Evolutionary conservation across 1,140 invertebrate species (phyloP), one percentile per base, ranked within the genome.

Genomic region (Helicorthomorpha holstii): DNA sequence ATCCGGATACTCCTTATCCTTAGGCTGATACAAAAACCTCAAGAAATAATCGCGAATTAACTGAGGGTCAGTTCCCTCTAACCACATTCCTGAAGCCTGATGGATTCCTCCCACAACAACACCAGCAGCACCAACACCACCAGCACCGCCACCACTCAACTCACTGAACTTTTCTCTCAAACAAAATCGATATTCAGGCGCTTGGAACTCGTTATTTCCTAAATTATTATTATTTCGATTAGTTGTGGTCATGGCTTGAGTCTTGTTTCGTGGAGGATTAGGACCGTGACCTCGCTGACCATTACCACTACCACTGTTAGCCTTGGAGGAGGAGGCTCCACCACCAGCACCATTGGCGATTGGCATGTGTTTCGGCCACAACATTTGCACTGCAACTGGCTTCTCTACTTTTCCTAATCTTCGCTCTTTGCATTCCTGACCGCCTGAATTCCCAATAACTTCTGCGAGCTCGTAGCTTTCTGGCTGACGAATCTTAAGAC

Each of bases 361-460:
- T 25, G 52, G 47, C 42, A 55, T 26, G 50, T 57, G 41, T 65
- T 88, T 86, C 19, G 90, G 90, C 92, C 91, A 96, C 7, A 96
- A 71, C 58, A 90, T 73, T 80, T 94, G 92, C 26, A 95, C 76
- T 23, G 85, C 82, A 7, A 93, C 89, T 1, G 92, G 92, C 61
- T 83, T 88, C 66, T 96, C 91, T 24, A 75, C 72, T 34, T 81
- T 73, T 43, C 83, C 84, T 19, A 97, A 75, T 59, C 90, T 73
- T 54, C 91, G 70, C 70, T 95, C 92, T 65, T 95, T 94, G 65
- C 89, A 94, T 64, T 92, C 85, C 60, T 84, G 80, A 16, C 83
- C 81, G 51, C 80, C 74, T 59, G 80, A 80, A 67, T 85, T 82
- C 52, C 82, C 83, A 52, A 80, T 73, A 16, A 94, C 89, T 72